phyloP scores from a whole-genome alignment of 2,888 invertebrate species.

The Leistus spinibarbis region DNA sequence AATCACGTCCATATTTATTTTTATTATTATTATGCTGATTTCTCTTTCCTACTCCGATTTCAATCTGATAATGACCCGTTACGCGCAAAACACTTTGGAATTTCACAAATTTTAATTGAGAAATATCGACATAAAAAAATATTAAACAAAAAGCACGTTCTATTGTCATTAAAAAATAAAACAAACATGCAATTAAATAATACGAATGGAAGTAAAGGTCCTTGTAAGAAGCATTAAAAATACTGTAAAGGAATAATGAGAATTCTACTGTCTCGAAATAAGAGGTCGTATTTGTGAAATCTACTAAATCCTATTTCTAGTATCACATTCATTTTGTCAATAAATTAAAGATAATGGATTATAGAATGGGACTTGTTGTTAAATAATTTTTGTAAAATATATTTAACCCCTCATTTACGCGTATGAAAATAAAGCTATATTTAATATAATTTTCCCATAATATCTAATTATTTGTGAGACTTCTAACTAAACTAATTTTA shows the following conservation, averaged over 20 bases:
- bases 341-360: no score
- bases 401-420: no score
- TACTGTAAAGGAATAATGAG: not conserved
- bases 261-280: no score
- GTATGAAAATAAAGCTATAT: no score
- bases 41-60: slow-evolving; percentile 9
- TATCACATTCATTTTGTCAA: no score
- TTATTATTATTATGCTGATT: not conserved
- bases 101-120: slow-evolving; percentile 10
- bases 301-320: no score
- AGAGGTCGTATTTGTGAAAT: no score
- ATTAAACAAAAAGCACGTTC: not conserved
- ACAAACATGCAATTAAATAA: not conserved
- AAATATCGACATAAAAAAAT: slow-evolving; percentile 5
- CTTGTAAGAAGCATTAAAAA: not conserved
- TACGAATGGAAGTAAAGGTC: not conserved
- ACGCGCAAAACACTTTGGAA: slow-evolving; percentile 5
- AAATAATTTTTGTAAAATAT: no score
- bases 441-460: no score
- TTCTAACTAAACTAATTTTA: no score
- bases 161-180: not conserved
- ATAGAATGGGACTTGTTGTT: no score
- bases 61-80: slow-evolving; percentile 17
- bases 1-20: slow-evolving; percentile 16
- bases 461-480: no score